Base-by-base conservation (phyloP, 1,140 invertebrate species). In the Zelostemma sp. region DNA sequence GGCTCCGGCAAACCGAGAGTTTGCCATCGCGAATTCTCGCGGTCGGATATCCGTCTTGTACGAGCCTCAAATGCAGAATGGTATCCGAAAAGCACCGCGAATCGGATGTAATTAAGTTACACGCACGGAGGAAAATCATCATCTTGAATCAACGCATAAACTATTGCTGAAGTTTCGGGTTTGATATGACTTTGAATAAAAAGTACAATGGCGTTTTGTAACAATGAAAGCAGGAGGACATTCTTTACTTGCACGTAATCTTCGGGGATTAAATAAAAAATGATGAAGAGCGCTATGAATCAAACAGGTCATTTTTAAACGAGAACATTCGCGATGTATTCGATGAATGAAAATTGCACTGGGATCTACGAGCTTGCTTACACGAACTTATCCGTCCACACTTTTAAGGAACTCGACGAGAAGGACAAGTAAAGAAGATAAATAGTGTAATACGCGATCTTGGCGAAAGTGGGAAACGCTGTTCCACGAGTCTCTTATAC, bases 401-500 rank as follows among this genome's bases (percentile, higher is more conserved):
- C 35, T 69, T 69, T 55, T 55, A 61, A 61, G 54, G 51, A 49
- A 57, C 58, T 53, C 9, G 47, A 14, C 33, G 31, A 41, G 31
- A 33, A 45, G 15, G 43, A 63, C 59, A 54, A 67, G 46, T 68
- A 73, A 73, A 59, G 60, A 72, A 71, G 68, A 78, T 78, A 73
- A 72, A 78, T 78, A 61, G 56, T 43, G 40, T 72, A 70, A 75
- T 78, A 68, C 68, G 53, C 48, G 60, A 17, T 55, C 61, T 43
- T 21, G 35, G 60, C 63, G 50, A 74, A 75, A 77, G 75, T 77
- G 55, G 73, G 57, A 66, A 74, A 64, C 61, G 55, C 35, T 74
- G 73, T 74, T 73, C 61, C 56, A 53, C 65, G 65, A 68, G 63
- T 48, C 63, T 64, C 73, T 75, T 71, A 68, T 43, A 49, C 11